Conservation (phyloP, 2,888 invertebrate species). For the Chrysomela aeneicollis region DNA sequence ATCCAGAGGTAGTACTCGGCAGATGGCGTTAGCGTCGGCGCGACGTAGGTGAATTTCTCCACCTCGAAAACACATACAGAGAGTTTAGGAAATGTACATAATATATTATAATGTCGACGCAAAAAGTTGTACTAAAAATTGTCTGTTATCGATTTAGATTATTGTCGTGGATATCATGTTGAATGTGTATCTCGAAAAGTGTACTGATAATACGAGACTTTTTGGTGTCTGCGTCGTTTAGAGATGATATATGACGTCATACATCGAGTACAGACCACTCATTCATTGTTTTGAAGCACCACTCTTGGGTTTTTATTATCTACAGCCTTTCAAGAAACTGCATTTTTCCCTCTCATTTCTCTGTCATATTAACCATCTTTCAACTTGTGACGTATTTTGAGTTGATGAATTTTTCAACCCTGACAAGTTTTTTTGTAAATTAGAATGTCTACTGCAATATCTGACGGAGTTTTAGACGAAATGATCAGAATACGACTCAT, state of each 20-base stretch:
- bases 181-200: slow-evolving; percentile 33
- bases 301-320: no score
- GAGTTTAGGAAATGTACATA: slow-evolving; percentile 39
- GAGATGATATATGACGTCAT: not conserved
- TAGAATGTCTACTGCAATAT: no score
- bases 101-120: slow-evolving; percentile 30
- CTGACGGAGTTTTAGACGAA: no score
- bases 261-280: slow-evolving; percentile 17
- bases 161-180: slow-evolving; percentile 36
- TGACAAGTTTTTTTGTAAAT: no score
- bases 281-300: not conserved
- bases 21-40: slow-evolving; percentile 1
- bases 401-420: no score
- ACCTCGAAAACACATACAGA: slow-evolving; percentile 22
- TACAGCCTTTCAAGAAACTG: no score
- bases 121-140: slow-evolving; percentile 32
- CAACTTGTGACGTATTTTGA: no score
- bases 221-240: slow-evolving; percentile 1
- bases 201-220: slow-evolving; percentile 28
- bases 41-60: slow-evolving; percentile 41
- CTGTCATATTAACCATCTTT: no score
- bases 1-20: slow-evolving; percentile 62
- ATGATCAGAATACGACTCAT: no score
- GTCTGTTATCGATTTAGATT: slow-evolving; percentile 32
- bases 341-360: no score